Percentiles rank a stretch among this genome's conserved stretches.
Evolutionary conservation across 2,113 vertebrate genomes (phyloP).

Genomic region (Porphyrio hochstetteri): DNA sequence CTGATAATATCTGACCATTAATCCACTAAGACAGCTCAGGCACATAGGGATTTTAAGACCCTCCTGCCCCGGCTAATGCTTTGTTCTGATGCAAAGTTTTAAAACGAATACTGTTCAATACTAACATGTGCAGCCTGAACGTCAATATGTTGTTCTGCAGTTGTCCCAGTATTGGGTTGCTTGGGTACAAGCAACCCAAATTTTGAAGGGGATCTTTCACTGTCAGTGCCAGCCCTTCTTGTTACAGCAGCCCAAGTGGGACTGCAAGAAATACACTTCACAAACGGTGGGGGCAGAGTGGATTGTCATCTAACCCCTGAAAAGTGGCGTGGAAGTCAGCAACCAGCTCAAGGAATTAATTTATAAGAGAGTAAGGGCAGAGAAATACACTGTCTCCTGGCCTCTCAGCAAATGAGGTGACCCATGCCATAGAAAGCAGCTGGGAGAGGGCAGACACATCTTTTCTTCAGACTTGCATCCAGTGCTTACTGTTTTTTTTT

Average conservation of each 20-base stretch:
- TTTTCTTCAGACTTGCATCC: not conserved
- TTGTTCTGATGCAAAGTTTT: not conserved
- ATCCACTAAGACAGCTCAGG: slow-evolving; percentile 9
- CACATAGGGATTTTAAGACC: not conserved
- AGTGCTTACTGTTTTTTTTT: not conserved
- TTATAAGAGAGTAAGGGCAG: not conserved
- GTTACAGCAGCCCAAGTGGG: not conserved
- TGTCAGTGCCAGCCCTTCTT: not conserved
- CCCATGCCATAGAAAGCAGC: not conserved
- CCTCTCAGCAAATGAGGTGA: not conserved
- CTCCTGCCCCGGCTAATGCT: not conserved
- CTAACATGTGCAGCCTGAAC: not conserved
- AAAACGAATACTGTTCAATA: not conserved
- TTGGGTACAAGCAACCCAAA: not conserved
- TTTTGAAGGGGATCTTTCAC: not conserved
- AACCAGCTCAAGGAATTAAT: not conserved
- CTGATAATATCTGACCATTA: slow-evolving; percentile 9
- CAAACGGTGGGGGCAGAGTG: fast-evolving
- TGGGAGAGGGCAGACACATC: not conserved
- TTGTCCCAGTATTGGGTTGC: not conserved
- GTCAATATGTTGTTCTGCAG: not conserved
- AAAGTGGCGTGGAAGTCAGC: not conserved
- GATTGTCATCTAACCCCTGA: not conserved
- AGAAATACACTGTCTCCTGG: not conserved
- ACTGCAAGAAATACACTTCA: not conserved